Evolutionary conservation across 1,140 invertebrate genomes (phyloP).

Genomic region (Metopolophium dirhodum): DNA sequence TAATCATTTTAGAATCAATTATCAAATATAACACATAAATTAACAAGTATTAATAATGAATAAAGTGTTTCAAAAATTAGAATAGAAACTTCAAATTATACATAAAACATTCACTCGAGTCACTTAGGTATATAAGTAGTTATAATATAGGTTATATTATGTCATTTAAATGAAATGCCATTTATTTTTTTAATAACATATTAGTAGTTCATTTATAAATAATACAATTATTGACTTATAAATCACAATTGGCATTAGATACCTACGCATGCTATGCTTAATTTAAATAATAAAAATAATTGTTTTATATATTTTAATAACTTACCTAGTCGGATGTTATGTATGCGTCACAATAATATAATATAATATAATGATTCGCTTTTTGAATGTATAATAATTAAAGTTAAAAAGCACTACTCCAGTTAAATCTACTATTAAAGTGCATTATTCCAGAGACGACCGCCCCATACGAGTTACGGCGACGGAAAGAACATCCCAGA

Average conservation of each 20-base stretch:
- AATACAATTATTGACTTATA: background rate
- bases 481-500: slow-evolving; percentile 4
- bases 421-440: background rate
- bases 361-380: background rate
- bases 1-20: background rate
- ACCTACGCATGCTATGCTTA: background rate
- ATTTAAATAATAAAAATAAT: slow-evolving; percentile 11
- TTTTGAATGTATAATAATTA: background rate
- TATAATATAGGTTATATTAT: background rate
- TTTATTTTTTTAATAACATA: background rate
- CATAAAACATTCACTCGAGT: background rate
- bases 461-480: background rate
- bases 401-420: background rate
- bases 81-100: background rate
- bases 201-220: background rate
- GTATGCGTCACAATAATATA: background rate
- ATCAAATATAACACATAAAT: background rate
- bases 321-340: background rate
- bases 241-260: background rate
- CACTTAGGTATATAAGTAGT: background rate
- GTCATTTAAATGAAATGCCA: background rate
- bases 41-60: background rate
- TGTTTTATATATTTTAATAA: background rate
- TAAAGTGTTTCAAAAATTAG: background rate
- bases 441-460: slow-evolving; percentile 35